phyloP scores from a whole-genome alignment of 2,113 vertebrate genomes.

The Podarcis muralis region DNA sequence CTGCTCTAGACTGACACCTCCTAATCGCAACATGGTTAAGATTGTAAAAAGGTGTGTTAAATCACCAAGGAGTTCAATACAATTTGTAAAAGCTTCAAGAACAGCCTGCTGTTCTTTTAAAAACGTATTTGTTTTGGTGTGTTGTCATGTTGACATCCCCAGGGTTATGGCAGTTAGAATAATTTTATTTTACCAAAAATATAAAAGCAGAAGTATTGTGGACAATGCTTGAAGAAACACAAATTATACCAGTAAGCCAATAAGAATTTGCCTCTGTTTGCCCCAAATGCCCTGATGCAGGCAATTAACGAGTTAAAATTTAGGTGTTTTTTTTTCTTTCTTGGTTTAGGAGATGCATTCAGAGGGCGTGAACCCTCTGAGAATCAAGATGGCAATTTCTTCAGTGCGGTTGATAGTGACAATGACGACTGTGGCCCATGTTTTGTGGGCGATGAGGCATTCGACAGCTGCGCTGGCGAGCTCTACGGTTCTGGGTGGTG shows the following conservation, averaged over 20 bases:
- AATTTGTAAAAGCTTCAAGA: background rate
- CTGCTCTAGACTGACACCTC: background rate
- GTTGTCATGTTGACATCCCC: background rate
- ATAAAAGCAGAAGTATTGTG: no score
- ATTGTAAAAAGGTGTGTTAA: no score
- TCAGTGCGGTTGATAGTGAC: conserved; percentile 73
- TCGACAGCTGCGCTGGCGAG: background rate
- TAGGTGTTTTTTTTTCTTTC: background rate
- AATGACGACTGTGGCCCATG: conserved; percentile 74
- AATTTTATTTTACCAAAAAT: no score
- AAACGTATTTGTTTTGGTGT: background rate
- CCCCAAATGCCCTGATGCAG: background rate
- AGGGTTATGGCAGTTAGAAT: no score
- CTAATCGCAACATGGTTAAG: no score
- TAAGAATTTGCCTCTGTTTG: background rate
- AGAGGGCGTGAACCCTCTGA: background rate
- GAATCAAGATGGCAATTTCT: conserved; percentile 67
- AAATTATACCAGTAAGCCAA: no score
- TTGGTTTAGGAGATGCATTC: conserved; percentile 22
- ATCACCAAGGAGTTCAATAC: background rate
- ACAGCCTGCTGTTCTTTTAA: background rate
- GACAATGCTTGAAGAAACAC: no score
- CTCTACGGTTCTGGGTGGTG: conserved; percentile 67
- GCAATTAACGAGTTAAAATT: background rate
- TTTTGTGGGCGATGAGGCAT: conserved; percentile 62